Percentiles rank a stretch among this genome's conserved stretches.
Evolutionary conservation across 1,140 invertebrate genomes (phyloP).

Genomic region (Calliphora vicina): DNA sequence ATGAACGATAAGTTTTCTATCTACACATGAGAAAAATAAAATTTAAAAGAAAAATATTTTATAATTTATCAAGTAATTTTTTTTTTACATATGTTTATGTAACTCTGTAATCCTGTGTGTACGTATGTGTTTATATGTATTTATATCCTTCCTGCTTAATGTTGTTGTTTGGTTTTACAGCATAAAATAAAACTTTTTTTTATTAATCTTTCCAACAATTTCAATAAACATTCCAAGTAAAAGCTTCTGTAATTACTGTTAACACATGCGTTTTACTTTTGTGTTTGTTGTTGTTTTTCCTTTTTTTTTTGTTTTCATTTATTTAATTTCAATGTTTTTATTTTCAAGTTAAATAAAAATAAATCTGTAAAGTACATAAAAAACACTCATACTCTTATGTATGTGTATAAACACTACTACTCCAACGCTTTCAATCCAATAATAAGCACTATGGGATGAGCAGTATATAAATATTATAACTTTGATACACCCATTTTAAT

Average conservation of each 20-base stretch:
- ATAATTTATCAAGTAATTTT: too few relatives aligned
- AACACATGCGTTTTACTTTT: slow-evolving; percentile 8
- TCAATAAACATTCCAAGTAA: slow-evolving; percentile 7
- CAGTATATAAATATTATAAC: too few relatives aligned
- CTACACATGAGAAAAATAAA: too few relatives aligned
- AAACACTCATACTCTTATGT: background rate
- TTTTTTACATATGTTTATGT: too few relatives aligned
- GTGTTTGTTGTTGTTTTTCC: background rate
- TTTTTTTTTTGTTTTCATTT: background rate
- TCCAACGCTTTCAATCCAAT: background rate
- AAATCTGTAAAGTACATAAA: background rate
- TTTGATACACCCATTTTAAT: too few relatives aligned
- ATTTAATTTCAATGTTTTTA: background rate
- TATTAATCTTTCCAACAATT: slow-evolving; percentile 13
- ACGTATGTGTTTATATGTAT: background rate
- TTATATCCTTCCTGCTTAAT: background rate
- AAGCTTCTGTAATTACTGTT: background rate
- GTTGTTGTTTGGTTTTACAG: background rate
- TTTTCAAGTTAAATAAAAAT: slow-evolving; percentile 5
- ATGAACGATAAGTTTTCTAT: too few relatives aligned
- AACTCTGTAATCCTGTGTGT: too few relatives aligned
- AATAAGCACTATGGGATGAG: background rate
- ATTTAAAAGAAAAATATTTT: too few relatives aligned
- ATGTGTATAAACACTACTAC: too few relatives aligned
- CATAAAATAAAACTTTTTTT: background rate